A percentile compares a stretch with the other conserved stretches of the same genome.
These are phyloP conservation scores for Loris lydekkerianus DNA, from an alignment of 2,797 vertebrate species.

Conservation along the genomic window DNA sequence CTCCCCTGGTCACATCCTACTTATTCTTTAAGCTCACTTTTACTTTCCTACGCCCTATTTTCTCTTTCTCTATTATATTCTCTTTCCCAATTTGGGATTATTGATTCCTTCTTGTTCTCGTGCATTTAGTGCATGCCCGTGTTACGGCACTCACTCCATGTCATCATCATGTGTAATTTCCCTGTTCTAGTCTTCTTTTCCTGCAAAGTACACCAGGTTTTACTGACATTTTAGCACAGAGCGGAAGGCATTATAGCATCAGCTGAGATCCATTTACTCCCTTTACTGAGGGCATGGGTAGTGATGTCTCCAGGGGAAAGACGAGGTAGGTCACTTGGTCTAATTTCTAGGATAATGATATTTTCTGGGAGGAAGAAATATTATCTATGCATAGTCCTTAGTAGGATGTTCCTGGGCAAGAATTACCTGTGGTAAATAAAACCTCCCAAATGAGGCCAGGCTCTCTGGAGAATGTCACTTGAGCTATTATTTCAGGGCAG, in stretches of 20 bases:
- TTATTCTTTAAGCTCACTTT: constrained; percentile 28
- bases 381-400: constrained; percentile 16
- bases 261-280: constrained; percentile 13
- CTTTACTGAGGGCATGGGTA: not conserved
- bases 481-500: not conserved
- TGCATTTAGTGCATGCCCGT: not conserved
- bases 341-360: constrained; percentile 4
- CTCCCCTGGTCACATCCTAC: not conserved
- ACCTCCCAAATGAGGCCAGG: not conserved
- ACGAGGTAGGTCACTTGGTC: not conserved
- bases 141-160: not conserved
- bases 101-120: constrained; percentile 2
- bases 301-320: not conserved
- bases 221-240: not conserved
- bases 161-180: not conserved
- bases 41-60: not conserved
- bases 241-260: not conserved
- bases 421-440: constrained; percentile 41
- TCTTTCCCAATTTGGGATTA: not conserved
- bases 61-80: not conserved
- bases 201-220: constrained; percentile 9
- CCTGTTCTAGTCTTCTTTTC: constrained; percentile 27
- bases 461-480: constrained; percentile 1
- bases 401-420: not conserved
- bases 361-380: constrained; percentile 40